Base-by-base conservation (phyloP, 2,797 vertebrate species). In the Neostethus bicornis region DNA sequence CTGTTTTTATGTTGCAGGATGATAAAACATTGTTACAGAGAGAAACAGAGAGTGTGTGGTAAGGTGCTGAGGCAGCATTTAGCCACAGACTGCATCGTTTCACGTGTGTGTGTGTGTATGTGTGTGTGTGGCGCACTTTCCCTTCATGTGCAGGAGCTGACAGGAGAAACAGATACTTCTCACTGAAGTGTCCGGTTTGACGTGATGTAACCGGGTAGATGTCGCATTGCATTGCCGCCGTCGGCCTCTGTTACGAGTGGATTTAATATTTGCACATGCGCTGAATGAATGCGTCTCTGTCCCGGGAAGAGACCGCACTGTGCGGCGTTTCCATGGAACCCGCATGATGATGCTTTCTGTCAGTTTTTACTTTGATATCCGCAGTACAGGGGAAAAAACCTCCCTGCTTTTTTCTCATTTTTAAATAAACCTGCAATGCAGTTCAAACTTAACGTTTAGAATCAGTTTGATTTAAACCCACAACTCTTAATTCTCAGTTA, bases 221-320 rank as follows among this genome's bases (percentile, higher is more conserved):
- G 89, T 87, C 88, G 88, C 89, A 90, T 85, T 90, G 87, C 79
- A 90, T 85, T 90, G 86, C 80, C 77, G 56, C 75, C 75, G 28
- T 10, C 10, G 41, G 19, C 45, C 70, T 72, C 49, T 57, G n/a
- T 44, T 62, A 52, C 66, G 28, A 75, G 76, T 61, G 34, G 69
- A 71, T 80, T 72, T 71, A 85, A 83, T 68, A 75, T 55, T 51
- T 46, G 64, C 80, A 77, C 73, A 63, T 81, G 85, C 63, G 75
- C 24, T 12, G 64, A 53, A 61, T 88, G 84, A 53, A 61, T 88
- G 85, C 85, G 86, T 85, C 87, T 88, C 79, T 12, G 81, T 84
- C 78, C 84, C 64, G 74, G 49, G 46, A 72, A 67, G 64, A 21
- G 59, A 56, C 76, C 44, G 51, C 44, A 25, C 67, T 16, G 45